Base-by-base conservation (phyloP, 2,113 vertebrate species). In the Brachionichthys hirsutus region DNA sequence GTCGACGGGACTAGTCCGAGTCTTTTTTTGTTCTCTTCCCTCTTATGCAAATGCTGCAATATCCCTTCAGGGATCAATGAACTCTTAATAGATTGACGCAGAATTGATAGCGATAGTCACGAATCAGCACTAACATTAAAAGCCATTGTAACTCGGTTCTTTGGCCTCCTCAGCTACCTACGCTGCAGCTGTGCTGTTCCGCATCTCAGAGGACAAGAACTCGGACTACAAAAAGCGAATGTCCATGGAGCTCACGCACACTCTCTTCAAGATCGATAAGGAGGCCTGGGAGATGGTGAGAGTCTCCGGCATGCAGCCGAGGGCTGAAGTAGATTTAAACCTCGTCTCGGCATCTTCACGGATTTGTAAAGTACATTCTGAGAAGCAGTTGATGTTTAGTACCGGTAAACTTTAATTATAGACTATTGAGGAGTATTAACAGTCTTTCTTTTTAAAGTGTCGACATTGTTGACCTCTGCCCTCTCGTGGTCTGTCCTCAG, bases 141-240 rank as follows among this genome's bases (percentile, higher is more conserved):
- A 41, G 8, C 22, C 36, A 14, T 9, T 62, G n/a, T 16, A 6
- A 1, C 42, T 35, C 0, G 15, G 16, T 42, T 20, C 15, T 43
- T 40, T 62, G 59, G 12, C 42, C 46, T 62, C 43, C 2, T 43
- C 82, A 99, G 96, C 97, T 60, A 99, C 97, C 19, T 99, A 99
- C 0, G 96, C 97, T 0, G 96, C 97, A 0, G 97, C 96, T 0
- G 95, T 98, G 62, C 90, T 99, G 8, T 99, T 96, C 94, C 93
- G 95, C 49, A 96, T 98, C 88, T 98, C 97, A 0, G 97, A 99
- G 90, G 97, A 99, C 77, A 99, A 98, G 88, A 95, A 91, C 50
- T 85, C 93, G 0, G 97, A 99, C 80, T 98, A 97, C 87, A 93
- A 94, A 60, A 98, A 98, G 66, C 91, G 95, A 0, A 93, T 98